Evolutionary conservation across 2,113 vertebrate species (phyloP).

Genomic region (western clawed frog (Xenopus tropicalis)): UCB_Xtro_10.0 CM004445.2:39758501-39759000

Average conservation of each 20-base stretch:
- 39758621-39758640: constrained; percentile 69
- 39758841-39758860: too few relatives aligned
- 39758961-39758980: too few relatives aligned
- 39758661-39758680: background rate
- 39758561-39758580: constrained; percentile 82
- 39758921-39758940: too few relatives aligned
- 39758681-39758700: background rate
- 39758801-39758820: too few relatives aligned
- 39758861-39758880: too few relatives aligned
- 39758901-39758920: too few relatives aligned
- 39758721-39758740: background rate
- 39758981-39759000: too few relatives aligned
- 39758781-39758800: too few relatives aligned
- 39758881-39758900: too few relatives aligned
- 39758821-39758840: too few relatives aligned
- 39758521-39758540: constrained; percentile 88
- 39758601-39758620: constrained; percentile 73
- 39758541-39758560: constrained; percentile 83
- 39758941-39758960: too few relatives aligned
- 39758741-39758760: background rate
- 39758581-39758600: constrained; percentile 75
- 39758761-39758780: too few relatives aligned
- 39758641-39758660: constrained; percentile 57
- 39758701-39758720: background rate
- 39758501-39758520: constrained; percentile 92